phyloP scores from a whole-genome alignment of 2,797 vertebrate species.

The Coregonus ussuriensis region DNA sequence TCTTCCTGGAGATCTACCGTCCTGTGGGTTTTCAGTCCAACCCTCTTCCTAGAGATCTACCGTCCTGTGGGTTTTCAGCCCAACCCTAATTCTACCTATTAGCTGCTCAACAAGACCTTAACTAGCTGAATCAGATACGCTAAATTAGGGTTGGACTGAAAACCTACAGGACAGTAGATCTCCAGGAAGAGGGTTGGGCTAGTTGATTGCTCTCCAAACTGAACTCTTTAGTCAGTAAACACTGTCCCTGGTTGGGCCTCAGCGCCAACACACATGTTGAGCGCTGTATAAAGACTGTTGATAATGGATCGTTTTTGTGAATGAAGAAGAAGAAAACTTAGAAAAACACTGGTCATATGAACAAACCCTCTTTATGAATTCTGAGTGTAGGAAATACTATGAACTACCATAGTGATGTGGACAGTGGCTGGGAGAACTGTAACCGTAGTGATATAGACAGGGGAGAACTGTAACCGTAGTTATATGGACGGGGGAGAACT shows the following conservation, averaged over 20 bases:
- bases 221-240: constrained; percentile 49
- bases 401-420: not conserved
- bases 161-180: no score
- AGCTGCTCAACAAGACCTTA: no score
- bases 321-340: constrained; percentile 10
- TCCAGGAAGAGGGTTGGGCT: not conserved
- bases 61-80: no score
- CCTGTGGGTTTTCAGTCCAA: no score
- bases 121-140: no score
- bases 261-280: constrained; percentile 28
- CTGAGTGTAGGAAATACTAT: not conserved
- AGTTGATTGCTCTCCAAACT: constrained; percentile 40
- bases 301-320: constrained; percentile 33
- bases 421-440: not conserved
- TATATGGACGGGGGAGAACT: no score
- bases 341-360: not conserved
- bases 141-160: no score
- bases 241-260: constrained; percentile 34
- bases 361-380: not conserved
- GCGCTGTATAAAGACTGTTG: constrained; percentile 27
- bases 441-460: no score
- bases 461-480: no score
- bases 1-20: no score
- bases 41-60: no score
- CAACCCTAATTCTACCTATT: no score